Conservation (phyloP, 2,888 invertebrate genomes). For the Linhomoeus sp. region DNA sequence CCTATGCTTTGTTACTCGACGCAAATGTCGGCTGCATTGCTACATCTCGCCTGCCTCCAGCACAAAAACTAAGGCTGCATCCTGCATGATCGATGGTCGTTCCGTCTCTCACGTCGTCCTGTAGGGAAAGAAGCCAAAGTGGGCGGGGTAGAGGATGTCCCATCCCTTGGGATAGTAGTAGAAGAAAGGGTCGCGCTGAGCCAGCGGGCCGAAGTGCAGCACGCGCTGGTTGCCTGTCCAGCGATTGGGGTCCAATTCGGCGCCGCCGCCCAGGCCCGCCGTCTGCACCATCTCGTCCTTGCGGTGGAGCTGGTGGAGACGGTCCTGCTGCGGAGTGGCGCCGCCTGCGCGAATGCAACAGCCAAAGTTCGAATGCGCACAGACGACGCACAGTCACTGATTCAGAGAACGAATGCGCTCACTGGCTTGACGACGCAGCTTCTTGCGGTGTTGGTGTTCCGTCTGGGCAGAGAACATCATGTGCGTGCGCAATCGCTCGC, state of each 20-base stretch:
- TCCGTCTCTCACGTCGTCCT: slow-evolving; percentile 21
- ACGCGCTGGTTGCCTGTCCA: slow-evolving; percentile 27
- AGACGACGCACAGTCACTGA: background rate
- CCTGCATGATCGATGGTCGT: no score
- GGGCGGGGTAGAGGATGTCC: slow-evolving; percentile 27
- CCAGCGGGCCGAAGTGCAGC: slow-evolving; percentile 27
- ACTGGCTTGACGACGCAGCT: slow-evolving; percentile 24
- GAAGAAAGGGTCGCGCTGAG: slow-evolving; percentile 25
- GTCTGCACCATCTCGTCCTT: slow-evolving; percentile 25
- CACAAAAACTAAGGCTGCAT: no score
- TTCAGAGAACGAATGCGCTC: slow-evolving; percentile 5
- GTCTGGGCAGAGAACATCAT: slow-evolving; percentile 1
- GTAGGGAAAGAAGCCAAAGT: slow-evolving; percentile 27
- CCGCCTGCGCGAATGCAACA: no score
- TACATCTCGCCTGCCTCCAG: no score
- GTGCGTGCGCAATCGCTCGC: slow-evolving; percentile 1
- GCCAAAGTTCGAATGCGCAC: background rate
- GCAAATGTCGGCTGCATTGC: no score
- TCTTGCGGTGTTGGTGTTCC: slow-evolving; percentile 14
- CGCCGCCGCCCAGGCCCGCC: slow-evolving; percentile 9
- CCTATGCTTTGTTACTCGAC: no score
- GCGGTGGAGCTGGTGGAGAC: slow-evolving; percentile 16
- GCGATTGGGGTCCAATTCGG: slow-evolving; percentile 19
- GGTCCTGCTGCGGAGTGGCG: no score
- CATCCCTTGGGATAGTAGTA: slow-evolving; percentile 28